Base-by-base conservation (phyloP, 2,113 vertebrate genomes). In the Neofelis nebulosa region DNA sequence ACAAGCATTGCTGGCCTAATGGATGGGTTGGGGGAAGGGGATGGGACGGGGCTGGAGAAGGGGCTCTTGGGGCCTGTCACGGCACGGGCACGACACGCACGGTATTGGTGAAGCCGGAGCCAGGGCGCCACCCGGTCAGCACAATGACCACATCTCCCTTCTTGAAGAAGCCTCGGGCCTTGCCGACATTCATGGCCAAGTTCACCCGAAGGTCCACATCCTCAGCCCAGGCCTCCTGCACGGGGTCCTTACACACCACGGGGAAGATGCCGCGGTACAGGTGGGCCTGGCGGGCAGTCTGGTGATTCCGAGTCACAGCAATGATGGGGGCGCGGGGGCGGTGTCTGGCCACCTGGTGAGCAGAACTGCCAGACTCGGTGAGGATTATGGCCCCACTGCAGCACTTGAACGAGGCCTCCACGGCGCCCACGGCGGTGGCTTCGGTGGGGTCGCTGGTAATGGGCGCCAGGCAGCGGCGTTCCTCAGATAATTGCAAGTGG, bases 61-160 rank as follows among this genome's bases (percentile, higher is more conserved):
- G 91, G 83, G 65, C 18, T 83, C 41, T 31, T 31, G 13, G 18
- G 50, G 65, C 48, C 13, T 27, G 91, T 99, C 98, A 99, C 50
- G 99, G 99, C 71, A 99, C 99, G 1, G 99, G 99, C 97, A 99
- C 99, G 57, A 99, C 99, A 38, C 99, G 99, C 99, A 99, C 99
- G 97, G 99, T 99, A 99, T 99, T 99, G 98, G 99, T 99, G 98
- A 99, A 99, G 88, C 99, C 99, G 0, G 99, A 99, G 63, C 99
- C 99, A 0, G 99, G 99, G 95, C 99, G 99, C 99, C 99, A 99
- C 82, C 99, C 99, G 0, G 99, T 99, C 93, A 99, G 99, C 13
- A 99, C 99, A 0, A 99, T 98, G 91, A 99, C 99, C 76, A 99
- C 98, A 45, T 99, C 99, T 0, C 99, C 99, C 0, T 97, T 98